Conservation (phyloP, 2,113 vertebrate genomes). For the Melanocharis versteri region DNA sequence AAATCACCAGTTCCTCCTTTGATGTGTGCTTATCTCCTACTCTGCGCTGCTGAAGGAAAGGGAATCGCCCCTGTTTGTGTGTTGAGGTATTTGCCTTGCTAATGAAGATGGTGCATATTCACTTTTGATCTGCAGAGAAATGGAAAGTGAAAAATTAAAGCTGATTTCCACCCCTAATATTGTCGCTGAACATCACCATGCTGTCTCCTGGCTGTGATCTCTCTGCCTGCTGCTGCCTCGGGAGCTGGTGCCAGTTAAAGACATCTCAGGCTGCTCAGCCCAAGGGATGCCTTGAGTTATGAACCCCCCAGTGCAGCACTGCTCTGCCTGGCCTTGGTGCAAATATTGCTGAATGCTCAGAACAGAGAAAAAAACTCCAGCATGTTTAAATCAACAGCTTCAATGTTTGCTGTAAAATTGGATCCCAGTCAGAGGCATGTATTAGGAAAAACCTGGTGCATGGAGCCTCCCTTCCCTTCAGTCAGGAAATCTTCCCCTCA, state of each 20-base stretch:
- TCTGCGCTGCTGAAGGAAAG: background rate
- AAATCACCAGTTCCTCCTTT: background rate
- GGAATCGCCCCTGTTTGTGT: accelerated
- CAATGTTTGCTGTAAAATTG: background rate
- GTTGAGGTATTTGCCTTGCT: conserved; percentile 38
- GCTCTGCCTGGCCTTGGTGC: background rate
- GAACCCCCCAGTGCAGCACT: background rate
- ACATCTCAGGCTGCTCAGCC: background rate
- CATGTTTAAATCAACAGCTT: background rate
- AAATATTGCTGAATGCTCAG: background rate
- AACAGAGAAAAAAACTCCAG: background rate
- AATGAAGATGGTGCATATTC: conserved; percentile 13
- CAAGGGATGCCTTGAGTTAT: background rate
- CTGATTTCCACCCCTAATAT: conserved; percentile 53
- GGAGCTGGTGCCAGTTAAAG: conserved; percentile 6
- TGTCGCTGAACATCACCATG: conserved; percentile 25
- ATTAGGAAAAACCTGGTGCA: background rate
- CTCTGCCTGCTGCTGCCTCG: background rate
- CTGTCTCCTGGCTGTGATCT: conserved; percentile 33
- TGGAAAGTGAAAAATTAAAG: conserved; percentile 61
- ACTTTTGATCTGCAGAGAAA: conserved; percentile 37
- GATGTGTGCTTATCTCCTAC: background rate
- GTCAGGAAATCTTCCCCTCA: background rate
- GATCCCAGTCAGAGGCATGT: background rate
- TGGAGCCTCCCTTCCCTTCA: background rate